phyloP scores from a whole-genome alignment of 2,888 invertebrate genomes.

The Alloplasta piceator region DNA sequence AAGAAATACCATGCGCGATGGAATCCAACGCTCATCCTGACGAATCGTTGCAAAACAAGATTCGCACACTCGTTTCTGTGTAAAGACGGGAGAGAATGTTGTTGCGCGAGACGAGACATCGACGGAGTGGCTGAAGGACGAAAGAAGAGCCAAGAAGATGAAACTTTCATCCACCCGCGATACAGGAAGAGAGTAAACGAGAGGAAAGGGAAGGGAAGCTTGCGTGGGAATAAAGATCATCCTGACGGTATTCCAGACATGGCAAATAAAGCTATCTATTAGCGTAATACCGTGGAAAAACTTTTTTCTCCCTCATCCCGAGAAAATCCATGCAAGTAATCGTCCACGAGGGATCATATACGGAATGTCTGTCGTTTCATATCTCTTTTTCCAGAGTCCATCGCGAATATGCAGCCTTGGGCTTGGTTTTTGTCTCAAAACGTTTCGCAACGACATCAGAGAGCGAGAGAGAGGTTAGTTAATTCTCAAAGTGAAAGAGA shows the following conservation, averaged over 20 bases:
- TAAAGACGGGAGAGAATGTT: constrained; percentile 28
- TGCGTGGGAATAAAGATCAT: constrained; percentile 47
- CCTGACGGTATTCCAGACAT: constrained; percentile 65
- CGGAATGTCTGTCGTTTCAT: constrained; percentile 55
- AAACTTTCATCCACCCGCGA: constrained; percentile 68
- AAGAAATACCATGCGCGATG: constrained; percentile 4
- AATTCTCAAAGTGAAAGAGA: constrained; percentile 53
- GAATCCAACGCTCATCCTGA: constrained; percentile 64
- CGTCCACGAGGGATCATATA: constrained; percentile 47
- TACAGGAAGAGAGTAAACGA: constrained; percentile 45
- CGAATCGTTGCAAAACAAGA: constrained; percentile 65
- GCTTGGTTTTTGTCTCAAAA: not conserved
- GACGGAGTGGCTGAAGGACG: constrained; percentile 22
- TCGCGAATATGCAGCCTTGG: not conserved
- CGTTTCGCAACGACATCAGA: not conserved
- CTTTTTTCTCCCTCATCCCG: constrained; percentile 50
- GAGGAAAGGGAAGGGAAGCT: not conserved
- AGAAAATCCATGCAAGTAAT: constrained; percentile 44
- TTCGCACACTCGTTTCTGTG: constrained; percentile 34
- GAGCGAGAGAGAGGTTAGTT: constrained; percentile 9
- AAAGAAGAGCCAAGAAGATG: constrained; percentile 27
- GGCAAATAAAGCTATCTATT: constrained; percentile 78
- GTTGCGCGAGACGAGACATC: constrained; percentile 50
- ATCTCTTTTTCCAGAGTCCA: constrained; percentile 8
- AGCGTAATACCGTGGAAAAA: constrained; percentile 71